Base-by-base conservation (phyloP, 1,140 invertebrate genomes). In the Phortica variegata region DNA sequence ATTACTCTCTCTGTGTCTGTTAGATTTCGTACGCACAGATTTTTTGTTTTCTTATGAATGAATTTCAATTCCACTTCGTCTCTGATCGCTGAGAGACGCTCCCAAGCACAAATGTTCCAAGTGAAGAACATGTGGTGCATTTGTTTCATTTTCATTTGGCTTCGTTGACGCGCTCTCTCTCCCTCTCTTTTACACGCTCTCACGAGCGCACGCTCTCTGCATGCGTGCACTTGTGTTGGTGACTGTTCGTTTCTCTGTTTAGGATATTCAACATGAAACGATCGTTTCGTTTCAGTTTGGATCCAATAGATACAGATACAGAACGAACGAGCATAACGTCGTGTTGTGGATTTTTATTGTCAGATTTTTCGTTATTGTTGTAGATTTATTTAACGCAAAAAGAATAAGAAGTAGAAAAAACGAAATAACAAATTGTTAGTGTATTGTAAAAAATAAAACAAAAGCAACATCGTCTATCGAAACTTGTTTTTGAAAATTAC, bases 281-380 rank as follows among this genome's bases (percentile, higher is more conserved):
- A 66, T 66, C 69, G 70, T 65, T 73, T 73, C 69, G 69, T 72
- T 72, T 72, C 63, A 72, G 68, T 72, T 66, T 66, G 62, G 54
- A 73, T 68, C 62, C 70, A 59, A 73, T 70, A 73, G 70, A 73
- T 70, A 70, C 70, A 73, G 60, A 73, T 61, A 56, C 58, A 6
- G 10, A 26, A 26, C 23, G 5, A 26, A 26, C 5, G 23, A 26
- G 23, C 23, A 10, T 6, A 6, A 26, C 23, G 23, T 26, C 10
- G 23, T 26, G 23, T 10, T 26, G 23, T 26, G 23, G 10, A 26
- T 26, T 26, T 26, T 26, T 26, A 26, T 5, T 26, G 10, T 6
- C 23, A 26, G 10, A n/a, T n/a, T n/a, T n/a, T n/a, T n/a, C n/a
- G n/a, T 26, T 26, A 26, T 26, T 26, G 23, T 5, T 26, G 23